Base-by-base conservation (phyloP, 2,888 invertebrate genomes). In the Leptinotarsa peninsularis region DNA sequence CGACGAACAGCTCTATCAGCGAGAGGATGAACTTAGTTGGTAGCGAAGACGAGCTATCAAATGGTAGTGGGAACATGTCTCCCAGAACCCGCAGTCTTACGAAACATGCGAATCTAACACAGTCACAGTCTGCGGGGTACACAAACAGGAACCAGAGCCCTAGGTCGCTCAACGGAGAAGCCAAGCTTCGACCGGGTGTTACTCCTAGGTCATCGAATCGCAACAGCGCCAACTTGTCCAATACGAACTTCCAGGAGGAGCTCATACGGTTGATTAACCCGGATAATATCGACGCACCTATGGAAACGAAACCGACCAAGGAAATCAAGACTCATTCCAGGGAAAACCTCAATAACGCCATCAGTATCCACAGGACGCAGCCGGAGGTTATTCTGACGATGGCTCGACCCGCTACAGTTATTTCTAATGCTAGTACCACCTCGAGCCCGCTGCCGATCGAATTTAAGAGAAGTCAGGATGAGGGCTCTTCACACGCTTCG, bases 181-280 rank as follows among this genome's bases (percentile, higher is more conserved):
- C 92, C 0, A 90, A 91, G 81, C 83, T 91, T n/a, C 85, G 91
- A 66, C 89, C 90, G 0, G 90, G 89, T 4, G 89, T 89, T 1
- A 89, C 88, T 5, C 83, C 87, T 67, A 83, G 91, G 56, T 86
- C 88, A 18, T 89, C 90, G 4, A 91, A 92, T 81, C 86, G 92
- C 69, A 92, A 92, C 83, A 92, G 92, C 76, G 91, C 92, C 15
- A 91, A 92, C 85, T 86, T 92, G 60, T 89, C 90, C 0, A 92
- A 91, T 81, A 92, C 91, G 81, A 93, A 93, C 27, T 89, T 94
- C 49, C 94, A 96, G 89, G 96, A 97, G 87, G 97, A 97, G 86
- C 93, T 96, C 90, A 93, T 96, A 90, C 68, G 76, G 52, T 90
- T 97, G 43, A 97, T 97, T 84, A 95, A 95, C 88, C 96, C 95